phyloP scores from a whole-genome alignment of 2,797 vertebrate species.

The Rhinatrema bivittatum region DNA sequence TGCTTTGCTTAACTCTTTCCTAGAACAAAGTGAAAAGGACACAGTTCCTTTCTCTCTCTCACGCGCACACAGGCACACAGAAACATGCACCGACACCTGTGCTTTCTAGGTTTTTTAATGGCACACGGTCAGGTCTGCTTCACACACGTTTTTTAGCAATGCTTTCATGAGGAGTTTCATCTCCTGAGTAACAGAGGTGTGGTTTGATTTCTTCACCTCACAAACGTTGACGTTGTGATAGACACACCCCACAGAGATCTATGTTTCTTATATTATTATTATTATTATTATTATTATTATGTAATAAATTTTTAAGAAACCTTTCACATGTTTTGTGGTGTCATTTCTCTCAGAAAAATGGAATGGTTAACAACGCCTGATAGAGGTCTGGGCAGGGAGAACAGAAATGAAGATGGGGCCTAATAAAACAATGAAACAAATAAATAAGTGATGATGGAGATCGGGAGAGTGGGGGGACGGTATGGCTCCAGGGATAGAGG shows the following conservation, averaged over 20 bases:
- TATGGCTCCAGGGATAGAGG: too few relatives aligned
- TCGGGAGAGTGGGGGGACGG: too few relatives aligned
- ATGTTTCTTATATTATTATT: constrained; percentile 89
- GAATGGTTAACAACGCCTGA: background rate
- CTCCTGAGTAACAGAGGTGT: constrained; percentile 44
- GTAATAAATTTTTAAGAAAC: constrained; percentile 71
- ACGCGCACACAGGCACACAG: constrained; percentile 18
- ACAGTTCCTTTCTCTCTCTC: constrained; percentile 16
- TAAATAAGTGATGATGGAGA: too few relatives aligned
- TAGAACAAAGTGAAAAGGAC: too few relatives aligned
- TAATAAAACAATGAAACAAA: too few relatives aligned
- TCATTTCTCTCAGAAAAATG: background rate
- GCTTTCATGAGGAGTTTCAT: constrained; percentile 41
- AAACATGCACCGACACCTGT: constrained; percentile 15
- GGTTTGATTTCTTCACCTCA: constrained; percentile 44
- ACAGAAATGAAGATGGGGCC: too few relatives aligned
- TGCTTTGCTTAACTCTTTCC: too few relatives aligned
- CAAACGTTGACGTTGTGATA: constrained; percentile 73
- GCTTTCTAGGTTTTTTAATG: constrained; percentile 50
- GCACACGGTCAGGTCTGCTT: constrained; percentile 52
- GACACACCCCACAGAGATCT: constrained; percentile 80
- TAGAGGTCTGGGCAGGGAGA: too few relatives aligned
- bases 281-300: constrained; percentile 64
- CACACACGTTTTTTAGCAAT: constrained; percentile 52
- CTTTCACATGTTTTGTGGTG: background rate